phyloP scores from a whole-genome alignment of 2,113 vertebrate species.

The Puffinus mauretanicus region DNA sequence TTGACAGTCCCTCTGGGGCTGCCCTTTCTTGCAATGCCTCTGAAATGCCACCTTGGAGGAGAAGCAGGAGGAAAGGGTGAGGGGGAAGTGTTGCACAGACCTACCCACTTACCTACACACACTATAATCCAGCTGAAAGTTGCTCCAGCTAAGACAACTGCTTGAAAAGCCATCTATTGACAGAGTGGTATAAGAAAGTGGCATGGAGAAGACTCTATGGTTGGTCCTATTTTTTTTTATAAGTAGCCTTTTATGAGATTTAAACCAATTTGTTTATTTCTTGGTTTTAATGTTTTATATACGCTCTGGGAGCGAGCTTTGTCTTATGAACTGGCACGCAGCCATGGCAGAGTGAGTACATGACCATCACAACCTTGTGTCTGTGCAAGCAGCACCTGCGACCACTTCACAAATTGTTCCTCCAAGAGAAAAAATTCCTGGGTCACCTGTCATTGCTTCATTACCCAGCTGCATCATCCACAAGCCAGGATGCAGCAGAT shows the following conservation, averaged over 20 bases:
- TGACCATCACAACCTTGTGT: neutral
- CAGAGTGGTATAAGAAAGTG: neutral
- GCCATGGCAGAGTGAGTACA: neutral
- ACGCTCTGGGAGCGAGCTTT: neutral
- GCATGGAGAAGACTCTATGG: neutral
- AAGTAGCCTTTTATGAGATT: neutral
- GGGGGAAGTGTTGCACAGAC: neutral
- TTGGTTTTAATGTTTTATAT: neutral
- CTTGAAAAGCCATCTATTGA: neutral
- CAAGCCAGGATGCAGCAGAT: slow-evolving; percentile 35
- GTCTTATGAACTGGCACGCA: neutral
- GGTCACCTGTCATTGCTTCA: slow-evolving; percentile 38
- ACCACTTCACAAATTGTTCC: neutral
- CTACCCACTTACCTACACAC: neutral
- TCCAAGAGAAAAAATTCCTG: neutral
- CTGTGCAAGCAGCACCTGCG: neutral
- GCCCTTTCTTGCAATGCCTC: slow-evolving; percentile 19
- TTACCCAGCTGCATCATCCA: slow-evolving; percentile 28
- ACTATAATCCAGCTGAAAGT: neutral
- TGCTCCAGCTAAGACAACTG: neutral
- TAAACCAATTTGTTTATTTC: neutral
- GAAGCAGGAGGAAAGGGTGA: neutral
- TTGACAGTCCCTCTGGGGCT: slow-evolving; percentile 43
- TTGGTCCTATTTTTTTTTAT: neutral
- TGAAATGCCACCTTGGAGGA: slow-evolving; percentile 2